Base-by-base conservation (phyloP, 2,797 vertebrate genomes). In the Mareca penelope region DNA sequence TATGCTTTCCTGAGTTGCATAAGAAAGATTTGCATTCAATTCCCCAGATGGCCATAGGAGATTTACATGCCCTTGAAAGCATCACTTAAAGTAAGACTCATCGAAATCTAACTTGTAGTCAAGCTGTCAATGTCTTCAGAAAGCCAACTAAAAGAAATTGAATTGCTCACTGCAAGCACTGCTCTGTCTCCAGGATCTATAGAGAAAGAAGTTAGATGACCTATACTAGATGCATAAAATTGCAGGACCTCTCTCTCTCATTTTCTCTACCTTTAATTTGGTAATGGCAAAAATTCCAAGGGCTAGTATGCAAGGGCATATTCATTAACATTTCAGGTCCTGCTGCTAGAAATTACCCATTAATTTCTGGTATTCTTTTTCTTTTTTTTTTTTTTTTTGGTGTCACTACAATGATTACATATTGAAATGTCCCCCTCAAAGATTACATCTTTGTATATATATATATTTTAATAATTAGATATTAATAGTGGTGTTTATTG, bases 1-100 rank as follows among this genome's bases (percentile, higher is more conserved):
- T 84, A 85, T 22, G 35, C 42, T 81, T 79, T 82, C 42, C 80
- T 10, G 33, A 56, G 85, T 76, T 91, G 64, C 31, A 37, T 28
- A 70, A 91, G 83, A 80, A 79, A 96, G 52, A 90, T 81, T 84
- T 93, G 77, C 93, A 93, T 96, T 90, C 52, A 79, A 73, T 93
- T 91, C 91, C 91, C 63, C 33, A 63, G 76, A 76, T 48, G 94
- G 42, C 56, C 52, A 60, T 79, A 13, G 3, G 57, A 92, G 70
- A 56, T 84, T 91, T 84, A 40, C 21, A 26, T 35, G 94, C 15
- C 95, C 95, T 95, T 95, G 90, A 91, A 79, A 79, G 24, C 63
- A 79, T 44, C 90, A 17, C 63, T 79, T 56, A 37, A 77, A 77
- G 59, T n/a, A 63, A 78, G 73, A 84, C 86, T 70, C 80, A 70